Evolutionary conservation across 2,113 vertebrate species (phyloP).

Genomic region (Cololabis saira): DNA sequence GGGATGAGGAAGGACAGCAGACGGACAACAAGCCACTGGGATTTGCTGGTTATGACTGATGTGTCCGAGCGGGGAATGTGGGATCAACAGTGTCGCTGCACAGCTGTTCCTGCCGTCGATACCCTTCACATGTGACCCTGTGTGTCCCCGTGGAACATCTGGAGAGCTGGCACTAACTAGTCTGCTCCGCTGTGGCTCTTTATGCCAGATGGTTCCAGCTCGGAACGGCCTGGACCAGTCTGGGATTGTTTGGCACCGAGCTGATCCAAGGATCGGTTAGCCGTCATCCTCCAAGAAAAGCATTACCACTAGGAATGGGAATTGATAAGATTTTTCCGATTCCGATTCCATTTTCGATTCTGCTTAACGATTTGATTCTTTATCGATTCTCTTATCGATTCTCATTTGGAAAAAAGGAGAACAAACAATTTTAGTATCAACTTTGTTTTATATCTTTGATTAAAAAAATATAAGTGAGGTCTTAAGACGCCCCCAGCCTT

Average conservation of each 20-base stretch:
- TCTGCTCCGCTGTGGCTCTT: conserved; percentile 38
- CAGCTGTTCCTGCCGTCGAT: conserved; percentile 73
- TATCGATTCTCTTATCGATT: too few species aligned
- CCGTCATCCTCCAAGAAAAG: conserved; percentile 28
- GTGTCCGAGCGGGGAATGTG: conserved; percentile 63
- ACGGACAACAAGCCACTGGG: conserved; percentile 60
- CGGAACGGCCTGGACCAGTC: conserved; percentile 41
- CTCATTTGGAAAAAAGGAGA: too few species aligned
- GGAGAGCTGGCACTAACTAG: conserved; percentile 60
- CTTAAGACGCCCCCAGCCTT: too few species aligned
- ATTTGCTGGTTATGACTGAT: conserved; percentile 73
- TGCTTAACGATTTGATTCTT: too few species aligned
- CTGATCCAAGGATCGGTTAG: conserved; percentile 10
- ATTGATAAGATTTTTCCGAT: too few species aligned
- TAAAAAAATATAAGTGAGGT: too few species aligned
- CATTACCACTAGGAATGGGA: too few species aligned
- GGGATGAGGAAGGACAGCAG: conserved; percentile 44
- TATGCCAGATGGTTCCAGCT: conserved; percentile 54
- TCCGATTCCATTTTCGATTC: too few species aligned
- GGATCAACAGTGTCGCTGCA: conserved; percentile 60
- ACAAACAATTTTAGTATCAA: too few species aligned
- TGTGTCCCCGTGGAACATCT: conserved; percentile 77
- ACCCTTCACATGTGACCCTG: conserved; percentile 75
- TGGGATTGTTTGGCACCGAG: conserved; percentile 26
- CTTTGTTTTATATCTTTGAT: too few species aligned